These are phyloP conservation scores for Drosophila incognita DNA, from an alignment of 2,888 invertebrate species.

Conservation along the genomic window DNA sequence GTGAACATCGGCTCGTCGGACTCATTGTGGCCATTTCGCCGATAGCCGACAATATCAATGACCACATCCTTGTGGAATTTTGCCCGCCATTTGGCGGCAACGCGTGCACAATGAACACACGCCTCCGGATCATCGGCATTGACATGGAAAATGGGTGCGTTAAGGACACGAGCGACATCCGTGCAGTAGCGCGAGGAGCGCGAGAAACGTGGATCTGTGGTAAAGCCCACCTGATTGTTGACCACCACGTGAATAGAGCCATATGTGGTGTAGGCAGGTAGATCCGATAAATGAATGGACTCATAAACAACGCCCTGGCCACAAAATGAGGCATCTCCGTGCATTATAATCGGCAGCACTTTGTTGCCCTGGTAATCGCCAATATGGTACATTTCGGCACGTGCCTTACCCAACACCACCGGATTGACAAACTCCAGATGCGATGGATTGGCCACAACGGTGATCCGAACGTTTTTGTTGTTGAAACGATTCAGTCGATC, in stretches of 20 bases:
- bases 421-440: constrained; percentile 95
- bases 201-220: constrained; percentile 94
- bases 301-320: constrained; percentile 89
- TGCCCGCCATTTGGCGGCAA: constrained; percentile 94
- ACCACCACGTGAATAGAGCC: constrained; percentile 88
- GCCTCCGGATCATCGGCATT: constrained; percentile 97
- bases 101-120: constrained; percentile 92
- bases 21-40: constrained; percentile 96
- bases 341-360: constrained; percentile 88
- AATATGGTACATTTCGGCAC: constrained; percentile 93
- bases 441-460: constrained; percentile 96
- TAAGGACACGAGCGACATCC: constrained; percentile 93
- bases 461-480: constrained; percentile 90
- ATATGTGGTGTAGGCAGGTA: constrained; percentile 87
- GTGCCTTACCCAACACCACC: constrained; percentile 92
- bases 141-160: constrained; percentile 97
- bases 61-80: constrained; percentile 93
- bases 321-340: constrained; percentile 88
- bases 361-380: constrained; percentile 89
- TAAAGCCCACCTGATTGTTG: constrained; percentile 94
- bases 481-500: constrained; percentile 91
- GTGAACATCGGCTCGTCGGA: constrained; percentile 97
- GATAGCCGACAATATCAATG: constrained; percentile 92
- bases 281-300: constrained; percentile 86
- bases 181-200: constrained; percentile 95